These are phyloP conservation scores for Centrocercus urophasianus DNA, from an alignment of 2,113 vertebrate species.

Conservation along the genomic window DNA sequence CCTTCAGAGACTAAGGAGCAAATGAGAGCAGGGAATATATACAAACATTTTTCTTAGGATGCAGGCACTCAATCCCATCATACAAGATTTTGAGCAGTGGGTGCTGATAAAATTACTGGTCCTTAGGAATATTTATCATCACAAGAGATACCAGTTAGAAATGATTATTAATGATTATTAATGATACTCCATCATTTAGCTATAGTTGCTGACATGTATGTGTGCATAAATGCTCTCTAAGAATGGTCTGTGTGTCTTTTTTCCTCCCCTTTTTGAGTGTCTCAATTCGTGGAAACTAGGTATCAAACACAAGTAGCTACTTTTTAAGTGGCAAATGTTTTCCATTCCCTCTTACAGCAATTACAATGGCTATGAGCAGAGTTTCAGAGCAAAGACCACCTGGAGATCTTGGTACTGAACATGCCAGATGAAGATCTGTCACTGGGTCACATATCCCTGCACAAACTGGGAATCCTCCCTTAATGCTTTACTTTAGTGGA, in stretches of 20 bases:
- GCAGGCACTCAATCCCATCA: no score
- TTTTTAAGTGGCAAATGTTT: not conserved
- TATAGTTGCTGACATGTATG: not conserved
- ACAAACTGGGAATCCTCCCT: not conserved
- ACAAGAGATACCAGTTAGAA: not conserved
- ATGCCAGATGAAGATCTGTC: not conserved
- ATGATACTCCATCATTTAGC: not conserved
- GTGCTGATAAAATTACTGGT: not conserved
- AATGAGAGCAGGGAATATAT: no score
- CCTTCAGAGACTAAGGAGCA: no score
- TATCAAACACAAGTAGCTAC: not conserved
- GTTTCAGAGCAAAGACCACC: not conserved
- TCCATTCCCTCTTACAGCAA: not conserved
- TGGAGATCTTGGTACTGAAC: not conserved
- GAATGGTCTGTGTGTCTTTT: not conserved
- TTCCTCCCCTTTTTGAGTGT: not conserved
- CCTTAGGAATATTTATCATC: not conserved
- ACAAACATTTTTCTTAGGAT: no score
- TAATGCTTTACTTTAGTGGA: no score
- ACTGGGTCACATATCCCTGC: not conserved
- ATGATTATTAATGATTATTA: not conserved
- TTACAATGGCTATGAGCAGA: not conserved
- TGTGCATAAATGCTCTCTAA: not conserved
- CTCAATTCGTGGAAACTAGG: not conserved
- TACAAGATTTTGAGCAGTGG: no score